Evolutionary conservation across 2,113 vertebrate species (phyloP).

Genomic region (Nothobranchius furzeri): DNA sequence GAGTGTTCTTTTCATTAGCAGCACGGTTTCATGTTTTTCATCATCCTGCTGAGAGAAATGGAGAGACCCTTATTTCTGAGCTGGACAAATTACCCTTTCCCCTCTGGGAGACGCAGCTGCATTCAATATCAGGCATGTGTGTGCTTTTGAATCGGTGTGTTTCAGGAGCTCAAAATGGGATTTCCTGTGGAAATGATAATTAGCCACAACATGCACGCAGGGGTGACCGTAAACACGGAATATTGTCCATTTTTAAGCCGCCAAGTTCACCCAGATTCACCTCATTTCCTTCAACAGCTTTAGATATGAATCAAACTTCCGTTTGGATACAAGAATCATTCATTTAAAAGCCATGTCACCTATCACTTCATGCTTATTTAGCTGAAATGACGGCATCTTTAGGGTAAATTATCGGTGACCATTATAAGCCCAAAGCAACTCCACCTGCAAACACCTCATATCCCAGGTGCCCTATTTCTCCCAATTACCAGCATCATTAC

Average conservation of each 20-base stretch:
- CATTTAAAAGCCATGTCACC: constrained; percentile 49
- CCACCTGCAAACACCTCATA: constrained; percentile 74
- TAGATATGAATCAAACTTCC: constrained; percentile 82
- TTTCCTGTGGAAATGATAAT: constrained; percentile 96
- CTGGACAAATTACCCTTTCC: constrained; percentile 85
- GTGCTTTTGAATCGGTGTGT: constrained; percentile 44
- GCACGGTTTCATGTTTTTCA: constrained; percentile 94
- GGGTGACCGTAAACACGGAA: constrained; percentile 62
- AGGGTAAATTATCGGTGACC: constrained; percentile 75
- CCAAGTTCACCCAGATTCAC: constrained; percentile 61
- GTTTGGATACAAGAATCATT: constrained; percentile 67
- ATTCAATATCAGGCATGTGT: constrained; percentile 78
- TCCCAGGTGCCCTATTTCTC: constrained; percentile 75
- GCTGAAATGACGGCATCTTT: constrained; percentile 83
- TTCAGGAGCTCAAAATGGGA: constrained; percentile 74
- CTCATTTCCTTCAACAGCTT: constrained; percentile 79
- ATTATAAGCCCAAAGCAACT: constrained; percentile 72
- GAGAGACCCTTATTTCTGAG: constrained; percentile 88
- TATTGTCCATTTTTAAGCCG: constrained; percentile 79
- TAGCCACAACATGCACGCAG: constrained; percentile 80
- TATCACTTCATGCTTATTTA: constrained; percentile 86
- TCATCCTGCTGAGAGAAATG: constrained; percentile 96
- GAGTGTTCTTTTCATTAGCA: constrained; percentile 99
- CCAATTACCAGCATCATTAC: constrained; percentile 77
- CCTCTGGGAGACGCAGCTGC: constrained; percentile 88